These are phyloP conservation scores for Blera fallax DNA, from an alignment of 2,888 invertebrate genomes.

Conservation along the genomic window DNA sequence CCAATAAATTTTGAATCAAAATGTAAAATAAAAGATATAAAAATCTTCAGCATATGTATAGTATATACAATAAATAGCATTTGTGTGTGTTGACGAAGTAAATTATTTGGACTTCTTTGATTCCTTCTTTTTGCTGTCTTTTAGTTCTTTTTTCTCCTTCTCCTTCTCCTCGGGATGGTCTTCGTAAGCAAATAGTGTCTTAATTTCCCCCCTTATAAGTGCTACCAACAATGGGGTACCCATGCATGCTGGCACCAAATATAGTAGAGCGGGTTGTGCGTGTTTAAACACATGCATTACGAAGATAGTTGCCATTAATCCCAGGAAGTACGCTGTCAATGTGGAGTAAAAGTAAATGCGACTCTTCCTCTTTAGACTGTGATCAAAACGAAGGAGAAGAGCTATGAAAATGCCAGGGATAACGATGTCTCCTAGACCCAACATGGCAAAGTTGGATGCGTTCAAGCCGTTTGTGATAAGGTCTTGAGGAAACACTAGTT, in stretches of 20 bases:
- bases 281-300: conserved; percentile 99
- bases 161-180: conserved; percentile 85
- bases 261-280: conserved; percentile 98
- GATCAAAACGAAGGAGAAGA: conserved; percentile 96
- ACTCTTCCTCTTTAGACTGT: conserved; percentile 91
- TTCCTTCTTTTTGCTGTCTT: conserved; percentile 80
- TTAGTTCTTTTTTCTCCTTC: conserved; percentile 80
- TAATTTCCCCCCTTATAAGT: conserved; percentile 93
- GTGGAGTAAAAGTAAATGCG: conserved; percentile 95
- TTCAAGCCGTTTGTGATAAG: conserved; percentile 94
- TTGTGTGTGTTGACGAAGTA: conserved; percentile 31
- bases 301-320: conserved; percentile 95
- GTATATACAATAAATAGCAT: conserved; percentile 57
- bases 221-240: conserved; percentile 95
- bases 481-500: conserved; percentile 99
- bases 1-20: conserved; percentile 32
- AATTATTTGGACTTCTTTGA: conserved; percentile 80
- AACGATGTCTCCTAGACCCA: conserved; percentile 99
- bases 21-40: conserved; percentile 4
- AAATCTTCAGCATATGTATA: conserved; percentile 34
- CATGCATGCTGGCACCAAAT: conserved; percentile 97
- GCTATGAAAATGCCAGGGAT: conserved; percentile 99
- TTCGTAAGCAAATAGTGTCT: conserved; percentile 91
- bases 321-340: conserved; percentile 95
- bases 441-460: conserved; percentile 98